These are phyloP conservation scores for Cataglyphis albicans DNA, from an alignment of 2,888 invertebrate genomes.

Conservation along the genomic window DNA sequence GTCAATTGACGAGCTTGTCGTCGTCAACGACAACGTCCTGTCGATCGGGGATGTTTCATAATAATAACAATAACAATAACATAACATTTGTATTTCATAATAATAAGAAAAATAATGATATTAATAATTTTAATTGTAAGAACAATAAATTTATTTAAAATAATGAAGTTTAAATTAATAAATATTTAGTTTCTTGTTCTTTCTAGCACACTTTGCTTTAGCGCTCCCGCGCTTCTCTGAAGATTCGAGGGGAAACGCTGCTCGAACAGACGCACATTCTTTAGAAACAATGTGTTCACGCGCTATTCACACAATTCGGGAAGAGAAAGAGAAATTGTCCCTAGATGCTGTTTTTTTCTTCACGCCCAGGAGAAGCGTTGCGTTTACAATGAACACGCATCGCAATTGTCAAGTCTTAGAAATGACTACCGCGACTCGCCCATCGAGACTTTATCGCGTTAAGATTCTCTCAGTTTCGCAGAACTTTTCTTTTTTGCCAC, in stretches of 20 bases:
- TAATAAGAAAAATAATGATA: too few species aligned
- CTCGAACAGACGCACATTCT: slow-evolving; percentile 58
- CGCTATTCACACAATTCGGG: slow-evolving; percentile 6
- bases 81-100: too few species aligned
- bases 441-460: slow-evolving; percentile 46
- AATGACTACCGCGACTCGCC: slow-evolving; percentile 74
- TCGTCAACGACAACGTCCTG: neutral
- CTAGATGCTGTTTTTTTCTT: slow-evolving; percentile 57
- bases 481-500: slow-evolving; percentile 16
- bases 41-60: slow-evolving; percentile 7
- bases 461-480: neutral
- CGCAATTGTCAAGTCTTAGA: slow-evolving; percentile 75
- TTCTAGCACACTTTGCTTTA: neutral
- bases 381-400: slow-evolving; percentile 63
- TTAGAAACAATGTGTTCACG: slow-evolving; percentile 56
- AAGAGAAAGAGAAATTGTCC: slow-evolving; percentile 59
- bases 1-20: slow-evolving; percentile 6
- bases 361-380: slow-evolving; percentile 25
- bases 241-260: slow-evolving; percentile 40
- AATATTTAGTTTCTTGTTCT: neutral
- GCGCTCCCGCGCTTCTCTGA: neutral
- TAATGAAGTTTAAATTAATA: neutral
- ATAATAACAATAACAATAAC: neutral
- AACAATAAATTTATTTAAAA: too few species aligned
- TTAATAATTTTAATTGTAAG: too few species aligned